phyloP scores from a whole-genome alignment of 2,888 invertebrate species.

The Drosophila macrospina region DNA sequence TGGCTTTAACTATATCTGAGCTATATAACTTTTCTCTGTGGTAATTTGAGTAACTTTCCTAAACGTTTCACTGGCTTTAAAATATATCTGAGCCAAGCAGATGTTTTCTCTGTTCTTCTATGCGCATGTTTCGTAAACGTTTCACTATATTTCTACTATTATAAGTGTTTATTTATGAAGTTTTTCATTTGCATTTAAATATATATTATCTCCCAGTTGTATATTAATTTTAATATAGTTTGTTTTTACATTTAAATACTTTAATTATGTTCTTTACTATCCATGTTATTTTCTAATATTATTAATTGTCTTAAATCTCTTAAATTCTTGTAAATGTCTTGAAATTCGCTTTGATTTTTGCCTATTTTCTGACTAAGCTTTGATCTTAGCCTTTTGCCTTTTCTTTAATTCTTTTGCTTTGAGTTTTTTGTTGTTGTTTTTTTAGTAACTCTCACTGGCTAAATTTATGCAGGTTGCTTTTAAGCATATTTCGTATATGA shows the following conservation, averaged over 20 bases:
- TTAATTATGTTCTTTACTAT: neutral
- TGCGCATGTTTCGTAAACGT: too few relatives aligned
- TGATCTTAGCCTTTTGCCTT: neutral
- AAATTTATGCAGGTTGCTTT: conserved; percentile 27
- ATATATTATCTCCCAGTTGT: too few relatives aligned
- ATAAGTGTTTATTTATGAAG: too few relatives aligned
- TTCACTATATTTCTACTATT: too few relatives aligned
- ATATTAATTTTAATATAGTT: neutral
- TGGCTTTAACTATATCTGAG: too few relatives aligned
- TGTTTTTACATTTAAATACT: neutral
- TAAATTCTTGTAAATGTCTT: neutral
- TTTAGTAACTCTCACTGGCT: conserved; percentile 9
- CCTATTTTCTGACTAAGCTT: neutral
- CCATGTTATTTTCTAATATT: neutral
- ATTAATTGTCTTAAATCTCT: neutral
- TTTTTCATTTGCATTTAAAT: too few relatives aligned
- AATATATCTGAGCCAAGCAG: too few relatives aligned
- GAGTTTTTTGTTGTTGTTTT: neutral
- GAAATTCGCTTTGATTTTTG: neutral
- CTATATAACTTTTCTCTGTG: too few relatives aligned
- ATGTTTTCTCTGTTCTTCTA: too few relatives aligned
- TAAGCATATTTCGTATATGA: conserved; percentile 10
- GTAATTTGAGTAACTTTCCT: too few relatives aligned
- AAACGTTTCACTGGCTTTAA: too few relatives aligned
- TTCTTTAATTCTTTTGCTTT: neutral